Evolutionary conservation across 2,888 invertebrate genomes (phyloP), one percentile per base, ranked within the genome.

Genomic region (Oxystoma pomonae): DNA sequence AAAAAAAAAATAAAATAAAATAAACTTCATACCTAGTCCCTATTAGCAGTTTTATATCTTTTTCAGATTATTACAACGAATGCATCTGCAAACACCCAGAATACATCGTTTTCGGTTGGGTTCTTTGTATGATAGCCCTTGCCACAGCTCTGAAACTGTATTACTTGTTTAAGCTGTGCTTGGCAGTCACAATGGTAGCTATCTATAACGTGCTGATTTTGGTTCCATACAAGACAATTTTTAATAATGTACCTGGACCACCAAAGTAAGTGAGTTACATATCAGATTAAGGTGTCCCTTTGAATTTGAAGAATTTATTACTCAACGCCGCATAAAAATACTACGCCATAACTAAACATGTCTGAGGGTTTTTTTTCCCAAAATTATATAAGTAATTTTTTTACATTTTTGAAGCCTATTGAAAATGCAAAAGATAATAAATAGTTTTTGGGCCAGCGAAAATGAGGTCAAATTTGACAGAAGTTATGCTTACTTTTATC

Each of bases 51-150:
- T n/a, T n/a, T n/a, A n/a, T n/a, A n/a, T n/a, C n/a, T n/a, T n/a
- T 35, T 35, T 35, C 12, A 35, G 35, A 35, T 35, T 35, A 35
- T 35, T 35, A 35, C 35, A 35, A 35, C 35, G 58, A 67, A 70
- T 55, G 68, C 69, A 7, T 67, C 69, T 73, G 73, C 55, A 69
- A 64, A 57, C 86, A 87, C 70, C 90, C 91, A 0, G 94, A 97
- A 79, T 96, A 96, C 75, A 88, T 95, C 16, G 93, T 96, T 1
- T 96, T 95, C 81, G 94, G 95, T 1, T 96, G 96, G 92, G 90
- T 97, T 60, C 82, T 98, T 17, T 93, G 96, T 73, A 85, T 98
- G 75, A 90, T 98, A 52, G 93, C 95, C 0, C 82, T 95, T 65
- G 95, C 97, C 0, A 93, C 97, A 0, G 96, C 96, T 22, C 83